phyloP scores from a whole-genome alignment of 2,888 invertebrate genomes.

The Cheiracanthium punctorium region DNA sequence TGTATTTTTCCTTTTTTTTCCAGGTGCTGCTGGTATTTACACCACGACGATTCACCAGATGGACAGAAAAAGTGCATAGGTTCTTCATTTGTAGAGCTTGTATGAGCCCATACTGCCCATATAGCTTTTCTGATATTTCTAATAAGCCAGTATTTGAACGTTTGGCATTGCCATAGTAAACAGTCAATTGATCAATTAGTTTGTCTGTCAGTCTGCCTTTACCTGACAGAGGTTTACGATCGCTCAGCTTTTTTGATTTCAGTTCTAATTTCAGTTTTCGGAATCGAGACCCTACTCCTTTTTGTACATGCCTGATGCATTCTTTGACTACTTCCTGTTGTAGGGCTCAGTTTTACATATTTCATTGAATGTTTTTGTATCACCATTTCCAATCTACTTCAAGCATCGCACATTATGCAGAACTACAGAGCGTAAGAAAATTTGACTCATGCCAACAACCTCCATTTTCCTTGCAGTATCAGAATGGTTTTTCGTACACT shows the following conservation, averaged over 20 bases:
- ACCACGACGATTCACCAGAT: neutral
- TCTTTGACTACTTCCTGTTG: neutral
- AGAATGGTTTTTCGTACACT: too few species aligned
- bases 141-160: too few species aligned
- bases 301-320: neutral
- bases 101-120: neutral
- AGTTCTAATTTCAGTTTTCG: neutral
- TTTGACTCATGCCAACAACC: conserved; percentile 16
- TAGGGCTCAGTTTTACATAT: neutral
- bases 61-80: neutral
- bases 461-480: too few species aligned
- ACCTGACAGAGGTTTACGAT: neutral
- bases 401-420: neutral
- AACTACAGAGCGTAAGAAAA: neutral
- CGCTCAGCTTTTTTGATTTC: neutral
- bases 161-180: neutral
- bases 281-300: neutral
- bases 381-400: conserved; percentile 34
- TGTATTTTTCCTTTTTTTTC: too few species aligned
- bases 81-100: neutral
- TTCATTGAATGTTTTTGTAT: neutral
- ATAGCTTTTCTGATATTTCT: neutral
- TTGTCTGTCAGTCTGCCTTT: neutral
- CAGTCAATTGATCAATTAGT: neutral
- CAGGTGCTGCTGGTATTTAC: neutral